A percentile compares a stretch with the other conserved stretches of the same genome.
These are phyloP conservation scores for Lethenteron reissneri DNA, from an alignment of 2,113 vertebrate genomes.

Conservation along the genomic window DNA sequence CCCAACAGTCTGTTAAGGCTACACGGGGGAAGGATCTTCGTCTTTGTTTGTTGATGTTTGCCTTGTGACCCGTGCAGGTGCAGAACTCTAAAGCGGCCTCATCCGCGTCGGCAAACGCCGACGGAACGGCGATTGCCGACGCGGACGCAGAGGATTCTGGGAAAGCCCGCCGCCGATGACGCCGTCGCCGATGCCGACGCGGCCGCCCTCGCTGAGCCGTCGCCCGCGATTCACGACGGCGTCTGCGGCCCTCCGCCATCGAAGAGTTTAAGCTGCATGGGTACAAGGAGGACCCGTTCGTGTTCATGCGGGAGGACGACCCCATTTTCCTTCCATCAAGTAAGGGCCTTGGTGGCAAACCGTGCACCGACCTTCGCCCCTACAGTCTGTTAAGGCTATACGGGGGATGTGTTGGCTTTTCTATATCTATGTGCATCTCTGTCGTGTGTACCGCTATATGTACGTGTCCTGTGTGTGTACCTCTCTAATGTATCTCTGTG, in stretches of 20 bases:
- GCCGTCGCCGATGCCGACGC: too few relatives aligned
- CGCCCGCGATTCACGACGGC: constrained; percentile 28
- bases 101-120: constrained; percentile 13
- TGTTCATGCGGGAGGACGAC: constrained; percentile 73
- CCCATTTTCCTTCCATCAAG: constrained; percentile 60
- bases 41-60: too few relatives aligned
- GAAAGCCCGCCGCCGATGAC: constrained; percentile 8
- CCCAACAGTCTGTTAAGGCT: too few relatives aligned
- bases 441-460: too few relatives aligned
- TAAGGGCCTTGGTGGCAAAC: constrained; percentile 23
- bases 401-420: too few relatives aligned
- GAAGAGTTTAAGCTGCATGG: constrained; percentile 84
- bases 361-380: not conserved
- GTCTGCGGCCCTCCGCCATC: constrained; percentile 66
- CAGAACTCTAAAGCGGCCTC: constrained; percentile 11
- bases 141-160: constrained; percentile 17
- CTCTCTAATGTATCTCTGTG: too few relatives aligned
- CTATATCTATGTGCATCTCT: too few relatives aligned
- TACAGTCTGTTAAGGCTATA: too few relatives aligned
- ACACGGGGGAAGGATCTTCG: too few relatives aligned
- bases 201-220: not conserved
- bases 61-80: not conserved
- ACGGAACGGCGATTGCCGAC: constrained; percentile 14
- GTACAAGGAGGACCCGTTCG: constrained; percentile 96
- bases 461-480: too few relatives aligned